A percentile compares a stretch with the other conserved stretches of the same genome.
These are phyloP conservation scores for Zosterops japonicus DNA, from an alignment of 2,113 vertebrate species.

Conservation along the genomic window DNA sequence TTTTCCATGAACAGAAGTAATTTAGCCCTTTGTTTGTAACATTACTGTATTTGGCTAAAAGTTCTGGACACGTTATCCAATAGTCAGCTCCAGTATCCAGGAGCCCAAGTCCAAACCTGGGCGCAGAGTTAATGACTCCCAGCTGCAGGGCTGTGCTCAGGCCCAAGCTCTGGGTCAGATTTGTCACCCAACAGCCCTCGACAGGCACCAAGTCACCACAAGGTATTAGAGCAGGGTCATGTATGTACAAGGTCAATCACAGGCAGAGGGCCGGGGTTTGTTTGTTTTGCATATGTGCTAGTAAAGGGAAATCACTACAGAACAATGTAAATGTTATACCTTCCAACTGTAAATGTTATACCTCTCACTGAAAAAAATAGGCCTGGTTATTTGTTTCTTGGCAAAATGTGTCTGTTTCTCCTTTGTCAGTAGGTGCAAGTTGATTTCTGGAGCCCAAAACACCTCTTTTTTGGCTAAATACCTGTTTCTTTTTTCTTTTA, in stretches of 20 bases:
- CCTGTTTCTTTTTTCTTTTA: slow-evolving; percentile 66
- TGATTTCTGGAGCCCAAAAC: slow-evolving; percentile 76
- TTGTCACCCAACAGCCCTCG: background rate
- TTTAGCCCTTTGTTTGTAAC: slow-evolving; percentile 40
- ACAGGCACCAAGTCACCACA: background rate
- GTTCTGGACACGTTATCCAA: slow-evolving; percentile 33
- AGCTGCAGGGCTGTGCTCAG: background rate
- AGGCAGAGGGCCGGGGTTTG: background rate
- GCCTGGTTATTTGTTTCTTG: slow-evolving; percentile 74
- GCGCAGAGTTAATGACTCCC: slow-evolving; percentile 23
- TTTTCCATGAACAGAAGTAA: slow-evolving; percentile 37
- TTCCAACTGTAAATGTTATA: slow-evolving; percentile 15
- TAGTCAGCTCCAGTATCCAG: background rate
- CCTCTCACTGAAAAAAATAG: background rate
- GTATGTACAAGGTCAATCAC: background rate
- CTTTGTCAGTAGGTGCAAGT: slow-evolving; percentile 78
- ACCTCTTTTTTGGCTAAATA: slow-evolving; percentile 76
- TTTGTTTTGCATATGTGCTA: slow-evolving; percentile 13
- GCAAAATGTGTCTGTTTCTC: slow-evolving; percentile 65
- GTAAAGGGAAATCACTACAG: slow-evolving; percentile 49
- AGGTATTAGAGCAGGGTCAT: background rate
- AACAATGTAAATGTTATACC: slow-evolving; percentile 58
- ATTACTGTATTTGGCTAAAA: slow-evolving; percentile 17
- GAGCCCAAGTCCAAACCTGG: slow-evolving; percentile 29
- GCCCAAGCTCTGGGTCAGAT: slow-evolving; percentile 1